Conservation (phyloP, 2,797 vertebrate genomes). For the Amblyraja radiata region DNA sequence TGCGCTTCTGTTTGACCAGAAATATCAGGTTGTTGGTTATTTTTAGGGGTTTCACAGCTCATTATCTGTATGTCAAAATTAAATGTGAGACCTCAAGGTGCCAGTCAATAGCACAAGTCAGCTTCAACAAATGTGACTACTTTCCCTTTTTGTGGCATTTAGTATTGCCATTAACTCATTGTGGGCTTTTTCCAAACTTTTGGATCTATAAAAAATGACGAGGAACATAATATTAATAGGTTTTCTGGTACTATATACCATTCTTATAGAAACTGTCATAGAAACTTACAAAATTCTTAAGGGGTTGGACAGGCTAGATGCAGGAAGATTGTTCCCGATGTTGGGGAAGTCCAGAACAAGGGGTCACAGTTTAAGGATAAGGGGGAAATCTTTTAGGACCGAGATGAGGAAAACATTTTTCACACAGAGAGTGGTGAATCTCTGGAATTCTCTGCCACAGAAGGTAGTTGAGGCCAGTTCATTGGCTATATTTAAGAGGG, state of each 20-base stretch:
- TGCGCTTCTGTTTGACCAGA: background rate
- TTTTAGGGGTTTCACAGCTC: background rate
- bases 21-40: background rate
- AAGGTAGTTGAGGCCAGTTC: no score
- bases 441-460: no score
- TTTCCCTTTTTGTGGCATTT: background rate
- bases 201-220: background rate
- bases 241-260: background rate
- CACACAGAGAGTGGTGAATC: no score
- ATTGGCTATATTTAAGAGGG: no score
- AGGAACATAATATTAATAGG: background rate
- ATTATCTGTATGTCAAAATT: background rate
- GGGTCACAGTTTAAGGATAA: no score
- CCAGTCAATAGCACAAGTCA: conserved; percentile 3
- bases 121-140: background rate
- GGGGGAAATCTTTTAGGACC: no score
- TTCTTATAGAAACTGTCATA: background rate
- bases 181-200: background rate
- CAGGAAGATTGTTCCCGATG: no score
- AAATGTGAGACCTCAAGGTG: conserved; percentile 23
- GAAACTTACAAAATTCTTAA: no score
- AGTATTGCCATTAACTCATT: background rate
- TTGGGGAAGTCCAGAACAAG: no score
- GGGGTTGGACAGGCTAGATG: no score
- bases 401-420: no score